Conservation (phyloP, 2,113 vertebrate genomes). For the Laticauda laticaudata region DNA sequence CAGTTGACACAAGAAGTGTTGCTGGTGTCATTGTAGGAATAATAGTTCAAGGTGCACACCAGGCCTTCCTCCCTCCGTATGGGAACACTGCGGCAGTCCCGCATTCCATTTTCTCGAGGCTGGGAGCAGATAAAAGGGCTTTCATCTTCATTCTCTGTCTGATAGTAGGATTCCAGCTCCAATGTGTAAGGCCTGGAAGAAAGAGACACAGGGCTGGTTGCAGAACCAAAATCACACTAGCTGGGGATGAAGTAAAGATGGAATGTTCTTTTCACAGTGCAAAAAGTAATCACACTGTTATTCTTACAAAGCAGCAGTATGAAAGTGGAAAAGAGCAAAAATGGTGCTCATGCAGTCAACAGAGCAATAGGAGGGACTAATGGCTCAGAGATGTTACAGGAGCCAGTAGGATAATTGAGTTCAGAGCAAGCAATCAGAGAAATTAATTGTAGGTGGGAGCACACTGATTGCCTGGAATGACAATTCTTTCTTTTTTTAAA, state of each 20-base stretch:
- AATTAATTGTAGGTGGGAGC: constrained; percentile 10
- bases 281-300: background rate
- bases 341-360: background rate
- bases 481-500: background rate
- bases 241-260: background rate
- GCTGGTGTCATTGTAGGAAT: constrained; percentile 90
- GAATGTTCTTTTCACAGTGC: background rate
- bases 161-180: constrained; percentile 86
- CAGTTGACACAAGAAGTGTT: constrained; percentile 96
- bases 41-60: constrained; percentile 83
- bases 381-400: background rate
- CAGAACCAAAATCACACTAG: constrained; percentile 9
- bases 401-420: constrained; percentile 14
- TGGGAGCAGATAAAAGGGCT: constrained; percentile 98
- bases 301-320: background rate
- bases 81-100: constrained; percentile 85
- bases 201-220: constrained; percentile 18
- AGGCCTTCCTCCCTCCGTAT: constrained; percentile 80
- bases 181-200: constrained; percentile 77
- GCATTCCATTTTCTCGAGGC: constrained; percentile 89
- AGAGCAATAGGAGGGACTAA: background rate
- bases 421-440: constrained; percentile 6
- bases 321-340: background rate
- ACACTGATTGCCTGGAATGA: background rate
- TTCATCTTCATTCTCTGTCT: constrained; percentile 93